A percentile compares a stretch with the other conserved stretches of the same genome.
These are phyloP conservation scores for Tupiocoris notatus DNA, from an alignment of 2,888 invertebrate species.

Conservation along the genomic window DNA sequence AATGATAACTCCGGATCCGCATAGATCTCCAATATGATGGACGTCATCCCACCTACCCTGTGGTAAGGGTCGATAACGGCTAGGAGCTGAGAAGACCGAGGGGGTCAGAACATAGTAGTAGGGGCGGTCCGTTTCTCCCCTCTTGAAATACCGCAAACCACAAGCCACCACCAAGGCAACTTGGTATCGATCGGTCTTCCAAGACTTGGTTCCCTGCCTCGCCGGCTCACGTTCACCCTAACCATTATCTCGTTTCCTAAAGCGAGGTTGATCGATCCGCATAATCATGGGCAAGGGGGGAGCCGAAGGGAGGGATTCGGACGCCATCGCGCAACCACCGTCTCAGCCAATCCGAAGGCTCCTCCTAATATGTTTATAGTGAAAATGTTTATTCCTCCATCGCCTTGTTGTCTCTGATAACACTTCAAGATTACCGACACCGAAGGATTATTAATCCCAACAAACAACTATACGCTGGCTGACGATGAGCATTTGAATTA, in stretches of 20 bases:
- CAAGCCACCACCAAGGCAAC: too few species aligned
- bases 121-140: neutral
- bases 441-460: conserved; percentile 39
- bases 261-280: neutral
- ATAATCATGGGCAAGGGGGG: too few species aligned
- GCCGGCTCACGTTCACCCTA: too few species aligned
- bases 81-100: neutral
- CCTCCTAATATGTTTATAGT: conserved; percentile 39
- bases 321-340: neutral
- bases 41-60: too few species aligned
- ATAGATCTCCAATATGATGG: too few species aligned
- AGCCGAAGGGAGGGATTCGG: neutral
- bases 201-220: too few species aligned
- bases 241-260: too few species aligned
- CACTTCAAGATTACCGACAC: conserved; percentile 41
- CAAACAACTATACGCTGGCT: conserved; percentile 27
- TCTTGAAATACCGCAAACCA: neutral
- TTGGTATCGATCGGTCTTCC: neutral
- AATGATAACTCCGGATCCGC: too few species aligned
- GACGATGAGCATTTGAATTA: too few species aligned
- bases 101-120: too few species aligned
- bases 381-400: conserved; percentile 38
- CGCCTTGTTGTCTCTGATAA: conserved; percentile 38
- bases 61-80: neutral
- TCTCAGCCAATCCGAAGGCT: conserved; percentile 34